Evolutionary conservation across 2,113 vertebrate genomes (phyloP), one percentile per base, ranked within the genome.

Genomic region (Microtus montanus): DNA sequence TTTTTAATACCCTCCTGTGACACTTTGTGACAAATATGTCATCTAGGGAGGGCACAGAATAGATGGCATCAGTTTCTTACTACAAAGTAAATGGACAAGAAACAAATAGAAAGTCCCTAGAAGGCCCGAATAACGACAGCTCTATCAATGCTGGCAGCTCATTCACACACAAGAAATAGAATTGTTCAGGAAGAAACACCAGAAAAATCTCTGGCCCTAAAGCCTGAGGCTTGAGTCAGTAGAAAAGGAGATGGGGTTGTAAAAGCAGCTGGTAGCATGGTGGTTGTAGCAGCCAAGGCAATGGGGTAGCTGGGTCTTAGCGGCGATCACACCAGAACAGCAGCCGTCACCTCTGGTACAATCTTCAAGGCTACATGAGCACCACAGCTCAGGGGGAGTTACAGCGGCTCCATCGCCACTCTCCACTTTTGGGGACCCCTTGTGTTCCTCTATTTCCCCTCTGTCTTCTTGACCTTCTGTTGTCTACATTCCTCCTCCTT

Each of bases 1-100:
- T 71, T 92, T 95, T 95, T 91, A 52, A 89, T 38, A 88, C 2
- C 66, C 68, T 13, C 91, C 33, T 75, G 15, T 89, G 79, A 92
- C 30, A 64, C 54, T 93, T 79, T 83, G 30, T 77, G 77, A 83
- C 82, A 79, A 66, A 90, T 90, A 87, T 70, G 49, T 54, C 41
- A 91, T 75, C 7, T 75, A 70, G 14, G 80, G 35, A 68, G 19
- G 83, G 74, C 52, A 74, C 22, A 74, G 64, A 87, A 70, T 38
- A 88, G 64, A 61, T 83, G 73, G 89, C 28, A 84, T 58, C 79
- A 54, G 19, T 86, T 63, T 91, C 52, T n/a, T 64, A 58, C n/a
- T 58, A 73, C 33, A 49, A 75, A 70, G 66, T 33, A 14, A 88
- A 86, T n/a, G 20, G 71, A 49, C 6, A 49, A 90, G 68, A 80